Evolutionary conservation across 2,113 vertebrate species (phyloP), one percentile per base, ranked within the genome.

Genomic region (Grus americana): DNA sequence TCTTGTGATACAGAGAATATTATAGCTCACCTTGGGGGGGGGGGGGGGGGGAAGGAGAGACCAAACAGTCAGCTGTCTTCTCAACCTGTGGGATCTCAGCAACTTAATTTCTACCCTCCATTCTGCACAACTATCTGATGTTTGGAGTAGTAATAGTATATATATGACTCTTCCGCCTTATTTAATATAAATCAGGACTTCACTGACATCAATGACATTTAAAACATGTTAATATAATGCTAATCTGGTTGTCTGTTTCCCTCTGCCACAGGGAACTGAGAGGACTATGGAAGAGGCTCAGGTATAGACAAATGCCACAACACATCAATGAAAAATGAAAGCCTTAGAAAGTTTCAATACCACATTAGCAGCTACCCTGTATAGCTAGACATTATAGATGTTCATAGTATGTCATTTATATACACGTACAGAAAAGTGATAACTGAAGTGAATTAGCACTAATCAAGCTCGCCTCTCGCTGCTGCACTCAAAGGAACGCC

Each of bases 341-440:
- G 30, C 26, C 67, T 79, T 50, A 61, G 57, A 38, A 79, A 36
- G 22, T 70, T 30, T 10, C 63, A 58, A 3, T 44, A 52, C 7
- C 36, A 52, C 11, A 47, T 38, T 59, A 50, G 12, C 34, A 57
- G 7, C 32, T 55, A 26, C 20, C 18, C 21, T 36, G 34, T 27
- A 71, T 0, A 63, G n/a, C 16, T 49, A 62, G 34, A 6, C 87
- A 32, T 26, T 87, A 36, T 0, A 52, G 15, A n/a, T 14, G 9
- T 10, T 52, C 17, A 38, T 1, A 50, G 3, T 26, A 32, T 16
- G 4, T 19, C 22, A 57, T 44, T 78, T 50, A 55, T 14, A 47
- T 5, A 34, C 30, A 29, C 3, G 1, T 40, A 67, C 0, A 93
- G 36, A 12, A 91, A 85, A 79, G 44, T 9, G 16, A 30, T 52